These are phyloP conservation scores for Pseudomugil tenellus DNA, from an alignment of 2,797 vertebrate genomes.

Conservation along the genomic window DNA sequence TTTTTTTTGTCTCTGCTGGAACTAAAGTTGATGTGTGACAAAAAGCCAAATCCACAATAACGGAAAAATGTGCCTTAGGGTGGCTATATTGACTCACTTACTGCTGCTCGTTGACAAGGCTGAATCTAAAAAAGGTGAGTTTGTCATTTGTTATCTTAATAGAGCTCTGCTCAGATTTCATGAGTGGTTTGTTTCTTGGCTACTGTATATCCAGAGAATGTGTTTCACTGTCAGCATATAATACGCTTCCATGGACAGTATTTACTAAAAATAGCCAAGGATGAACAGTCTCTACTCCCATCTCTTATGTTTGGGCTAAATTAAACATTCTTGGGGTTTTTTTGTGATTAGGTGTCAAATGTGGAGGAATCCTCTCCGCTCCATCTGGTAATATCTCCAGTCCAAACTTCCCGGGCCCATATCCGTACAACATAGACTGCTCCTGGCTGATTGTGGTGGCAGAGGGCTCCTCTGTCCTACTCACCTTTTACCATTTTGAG, in stretches of 20 bases:
- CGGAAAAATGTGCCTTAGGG: conserved; percentile 68
- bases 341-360: conserved; percentile 90
- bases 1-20: conserved; percentile 46
- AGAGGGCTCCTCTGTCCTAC: conserved; percentile 92
- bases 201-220: conserved; percentile 28
- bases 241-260: conserved; percentile 34
- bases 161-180: conserved; percentile 46
- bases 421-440: conserved; percentile 93
- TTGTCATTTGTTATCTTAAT: conserved; percentile 62
- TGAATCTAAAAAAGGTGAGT: conserved; percentile 89
- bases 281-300: background rate
- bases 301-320: conserved; percentile 18
- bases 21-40: conserved; percentile 63
- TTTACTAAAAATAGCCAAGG: background rate
- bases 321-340: conserved; percentile 7
- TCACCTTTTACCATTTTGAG: conserved; percentile 93
- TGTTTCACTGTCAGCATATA: conserved; percentile 57
- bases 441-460: conserved; percentile 95
- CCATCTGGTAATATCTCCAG: conserved; percentile 92
- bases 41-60: conserved; percentile 69
- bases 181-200: conserved; percentile 48
- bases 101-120: conserved; percentile 78
- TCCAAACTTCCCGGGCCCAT: conserved; percentile 93
- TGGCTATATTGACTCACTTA: conserved; percentile 76
- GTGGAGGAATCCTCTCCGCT: conserved; percentile 94